phyloP scores from a whole-genome alignment of 1,140 invertebrate genomes.

The Zeugodacus cucurbitae region DNA sequence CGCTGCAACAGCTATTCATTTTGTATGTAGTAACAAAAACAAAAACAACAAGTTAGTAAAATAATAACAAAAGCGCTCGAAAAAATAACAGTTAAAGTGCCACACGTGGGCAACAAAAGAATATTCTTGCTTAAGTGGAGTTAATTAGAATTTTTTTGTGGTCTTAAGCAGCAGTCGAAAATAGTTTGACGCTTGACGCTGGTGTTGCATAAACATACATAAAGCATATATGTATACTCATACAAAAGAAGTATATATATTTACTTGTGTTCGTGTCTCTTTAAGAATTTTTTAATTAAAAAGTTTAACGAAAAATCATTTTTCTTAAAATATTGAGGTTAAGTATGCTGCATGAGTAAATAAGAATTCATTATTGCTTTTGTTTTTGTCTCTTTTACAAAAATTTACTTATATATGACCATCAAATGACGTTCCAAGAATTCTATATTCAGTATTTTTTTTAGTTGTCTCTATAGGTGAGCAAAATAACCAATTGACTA shows the following conservation, averaged over 20 bases:
- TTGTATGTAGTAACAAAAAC: neutral
- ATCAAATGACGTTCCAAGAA: no score
- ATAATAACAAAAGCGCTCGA: neutral
- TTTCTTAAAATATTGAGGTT: neutral
- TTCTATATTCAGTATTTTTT: no score
- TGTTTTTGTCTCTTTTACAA: no score
- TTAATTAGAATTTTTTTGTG: neutral
- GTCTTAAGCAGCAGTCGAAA: neutral
- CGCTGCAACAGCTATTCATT: neutral
- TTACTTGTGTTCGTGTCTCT: neutral
- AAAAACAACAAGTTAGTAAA: neutral
- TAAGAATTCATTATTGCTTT: neutral
- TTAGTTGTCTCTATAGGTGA: no score
- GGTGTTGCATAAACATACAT: no score
- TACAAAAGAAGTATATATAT: no score
- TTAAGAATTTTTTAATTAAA: neutral
- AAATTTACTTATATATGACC: no score
- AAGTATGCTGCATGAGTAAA: neutral
- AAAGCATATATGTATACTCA: no score
- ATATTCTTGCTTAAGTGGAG: neutral
- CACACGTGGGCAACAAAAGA: neutral
- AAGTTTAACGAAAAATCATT: neutral
- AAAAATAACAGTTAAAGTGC: neutral
- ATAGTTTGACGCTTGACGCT: no score
- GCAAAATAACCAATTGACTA: no score